phyloP scores from a whole-genome alignment of 2,797 vertebrate species.

The Sciaenops ocellatus region DNA sequence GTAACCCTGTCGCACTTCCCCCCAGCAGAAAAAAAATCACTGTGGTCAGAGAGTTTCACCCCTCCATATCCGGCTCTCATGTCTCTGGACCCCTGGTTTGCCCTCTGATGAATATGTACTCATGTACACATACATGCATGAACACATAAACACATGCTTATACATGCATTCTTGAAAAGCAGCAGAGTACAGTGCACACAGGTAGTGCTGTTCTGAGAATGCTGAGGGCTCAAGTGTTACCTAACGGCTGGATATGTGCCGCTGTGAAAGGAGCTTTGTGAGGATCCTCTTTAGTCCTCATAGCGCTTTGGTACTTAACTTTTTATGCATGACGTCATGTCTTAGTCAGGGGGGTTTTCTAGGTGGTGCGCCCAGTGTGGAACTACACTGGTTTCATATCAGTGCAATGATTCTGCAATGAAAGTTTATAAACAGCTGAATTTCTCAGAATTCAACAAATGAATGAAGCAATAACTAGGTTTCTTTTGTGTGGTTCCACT shows the following conservation, averaged over 20 bases:
- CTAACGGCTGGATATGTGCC: conserved; percentile 61
- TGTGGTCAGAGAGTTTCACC: conserved; percentile 64
- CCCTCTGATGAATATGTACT: conserved; percentile 29
- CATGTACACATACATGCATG: conserved; percentile 52
- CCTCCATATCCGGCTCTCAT: conserved; percentile 59
- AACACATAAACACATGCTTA: conserved; percentile 62
- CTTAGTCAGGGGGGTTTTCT: conserved; percentile 38
- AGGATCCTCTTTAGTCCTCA: conserved; percentile 56
- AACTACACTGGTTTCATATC: conserved; percentile 27
- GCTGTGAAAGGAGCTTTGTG: conserved; percentile 78
- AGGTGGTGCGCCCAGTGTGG: background rate
- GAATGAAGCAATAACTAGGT: conserved; percentile 37
- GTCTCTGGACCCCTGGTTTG: conserved; percentile 39
- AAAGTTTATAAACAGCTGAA: background rate
- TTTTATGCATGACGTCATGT: conserved; percentile 51
- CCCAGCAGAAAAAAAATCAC: conserved; percentile 70
- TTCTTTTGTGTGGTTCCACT: conserved; percentile 51
- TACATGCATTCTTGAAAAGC: conserved; percentile 40
- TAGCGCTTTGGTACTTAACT: conserved; percentile 27
- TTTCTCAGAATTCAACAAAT: conserved; percentile 28
- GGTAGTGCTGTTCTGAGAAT: conserved; percentile 68
- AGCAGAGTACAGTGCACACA: conserved; percentile 53
- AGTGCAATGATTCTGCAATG: background rate
- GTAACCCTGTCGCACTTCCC: conserved; percentile 66
- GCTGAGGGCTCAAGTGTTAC: conserved; percentile 62